These are phyloP conservation scores for Apostichopus californicus DNA, from an alignment of 35 echinoderm and acorn worm species.

Conservation along the genomic window DNA sequence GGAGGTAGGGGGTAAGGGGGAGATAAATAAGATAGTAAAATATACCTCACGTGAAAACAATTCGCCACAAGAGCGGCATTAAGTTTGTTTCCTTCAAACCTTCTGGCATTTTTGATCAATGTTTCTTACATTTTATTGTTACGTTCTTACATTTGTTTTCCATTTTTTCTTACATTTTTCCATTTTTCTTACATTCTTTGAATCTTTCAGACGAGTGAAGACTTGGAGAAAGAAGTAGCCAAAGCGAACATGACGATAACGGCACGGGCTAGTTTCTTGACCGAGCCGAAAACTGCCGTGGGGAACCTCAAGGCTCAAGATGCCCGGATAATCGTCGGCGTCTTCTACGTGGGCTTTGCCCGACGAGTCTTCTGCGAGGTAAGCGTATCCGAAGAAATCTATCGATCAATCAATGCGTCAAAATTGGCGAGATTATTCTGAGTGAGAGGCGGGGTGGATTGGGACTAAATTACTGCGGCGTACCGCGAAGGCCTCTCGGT, in stretches of 20 bases:
- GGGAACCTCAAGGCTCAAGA: conserved; percentile 80
- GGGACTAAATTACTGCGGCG: background rate
- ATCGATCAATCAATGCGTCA: background rate
- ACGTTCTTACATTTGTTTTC: no score
- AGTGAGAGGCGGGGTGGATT: background rate
- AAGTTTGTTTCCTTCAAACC: no score
- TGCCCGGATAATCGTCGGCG: conserved; percentile 93
- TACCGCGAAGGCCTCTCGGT: background rate
- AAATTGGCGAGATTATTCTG: background rate
- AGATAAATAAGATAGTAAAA: no score
- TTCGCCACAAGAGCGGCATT: no score
- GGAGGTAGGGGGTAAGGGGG: no score
- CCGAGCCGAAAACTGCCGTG: conserved; percentile 83
- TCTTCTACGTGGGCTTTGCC: conserved; percentile 94
- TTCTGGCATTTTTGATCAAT: no score
- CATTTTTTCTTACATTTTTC: no score
- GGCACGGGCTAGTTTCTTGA: conserved; percentile 85
- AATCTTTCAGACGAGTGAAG: conserved; percentile 85
- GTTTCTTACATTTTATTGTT: no score
- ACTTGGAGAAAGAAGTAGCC: conserved; percentile 85
- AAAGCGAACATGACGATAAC: conserved; percentile 82
- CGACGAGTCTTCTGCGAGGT: conserved; percentile 96
- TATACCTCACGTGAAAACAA: no score
- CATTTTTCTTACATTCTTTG: no score
- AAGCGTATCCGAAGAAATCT: conserved; percentile 6